Evolutionary conservation across 1,140 invertebrate genomes (phyloP).

Genomic region (Propsilocerus akamusi): DNA sequence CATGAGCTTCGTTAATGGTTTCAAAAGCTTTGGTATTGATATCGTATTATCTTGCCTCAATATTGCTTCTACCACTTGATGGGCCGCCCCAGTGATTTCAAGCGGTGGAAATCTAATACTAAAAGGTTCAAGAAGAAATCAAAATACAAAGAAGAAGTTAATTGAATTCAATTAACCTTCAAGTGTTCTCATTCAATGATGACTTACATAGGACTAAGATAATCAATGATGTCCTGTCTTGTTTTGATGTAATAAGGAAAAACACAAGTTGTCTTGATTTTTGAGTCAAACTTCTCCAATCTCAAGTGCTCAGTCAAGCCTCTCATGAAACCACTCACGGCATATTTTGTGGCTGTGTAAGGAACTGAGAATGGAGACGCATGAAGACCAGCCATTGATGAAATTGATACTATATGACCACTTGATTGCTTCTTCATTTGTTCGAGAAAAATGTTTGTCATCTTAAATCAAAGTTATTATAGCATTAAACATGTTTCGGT

Average conservation of each 20-base stretch:
- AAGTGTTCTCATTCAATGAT: neutral
- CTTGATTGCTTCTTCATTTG: slow-evolving; percentile 20
- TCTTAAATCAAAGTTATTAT: slow-evolving; percentile 8
- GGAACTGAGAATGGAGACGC: slow-evolving; percentile 19
- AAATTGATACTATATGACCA: slow-evolving; percentile 20
- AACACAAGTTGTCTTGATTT: slow-evolving; percentile 19
- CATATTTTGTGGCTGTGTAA: slow-evolving; percentile 22
- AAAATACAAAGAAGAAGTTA: no score
- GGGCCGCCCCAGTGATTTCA: neutral
- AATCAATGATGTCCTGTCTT: slow-evolving; percentile 6
- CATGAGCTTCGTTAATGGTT: no score
- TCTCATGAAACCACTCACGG: slow-evolving; percentile 21
- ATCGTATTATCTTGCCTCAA: neutral
- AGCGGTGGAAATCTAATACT: neutral
- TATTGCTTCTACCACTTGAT: neutral
- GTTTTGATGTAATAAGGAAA: slow-evolving; percentile 20
- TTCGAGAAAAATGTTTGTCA: slow-evolving; percentile 20
- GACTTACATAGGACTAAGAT: neutral
- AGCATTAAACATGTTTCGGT: neutral
- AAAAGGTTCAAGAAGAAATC: neutral
- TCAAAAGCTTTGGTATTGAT: no score
- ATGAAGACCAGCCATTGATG: slow-evolving; percentile 14
- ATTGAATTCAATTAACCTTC: no score
- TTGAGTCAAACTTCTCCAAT: slow-evolving; percentile 16
- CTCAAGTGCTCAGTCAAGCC: slow-evolving; percentile 16